Conservation (phyloP, 2,888 invertebrate genomes). For the Callyntrura sp. region DNA sequence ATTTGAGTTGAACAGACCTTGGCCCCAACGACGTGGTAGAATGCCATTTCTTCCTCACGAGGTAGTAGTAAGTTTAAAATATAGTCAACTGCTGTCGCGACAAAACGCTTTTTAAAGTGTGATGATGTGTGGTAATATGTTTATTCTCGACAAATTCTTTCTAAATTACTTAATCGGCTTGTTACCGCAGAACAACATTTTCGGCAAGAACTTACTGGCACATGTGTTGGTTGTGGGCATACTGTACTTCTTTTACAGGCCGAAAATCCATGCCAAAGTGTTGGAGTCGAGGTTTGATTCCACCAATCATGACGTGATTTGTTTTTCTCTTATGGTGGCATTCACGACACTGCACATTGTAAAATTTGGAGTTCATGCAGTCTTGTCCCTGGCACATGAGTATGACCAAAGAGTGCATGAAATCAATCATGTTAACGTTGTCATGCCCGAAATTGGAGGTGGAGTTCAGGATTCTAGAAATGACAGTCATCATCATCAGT, state of each 20-base stretch:
- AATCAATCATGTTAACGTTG: not conserved
- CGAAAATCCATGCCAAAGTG: conserved; percentile 16
- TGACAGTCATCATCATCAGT: not conserved
- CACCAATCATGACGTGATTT: conserved; percentile 53
- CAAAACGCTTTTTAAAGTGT: not conserved
- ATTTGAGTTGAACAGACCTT: conserved; percentile 67
- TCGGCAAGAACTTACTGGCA: conserved; percentile 56
- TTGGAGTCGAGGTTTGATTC: conserved; percentile 57
- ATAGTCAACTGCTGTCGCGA: not conserved
- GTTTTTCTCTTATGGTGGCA: conserved; percentile 52
- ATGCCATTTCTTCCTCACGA: conserved; percentile 59
- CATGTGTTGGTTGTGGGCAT: conserved; percentile 55
- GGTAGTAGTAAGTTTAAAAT: conserved; percentile 54
- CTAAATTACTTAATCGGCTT: not conserved
- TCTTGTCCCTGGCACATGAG: conserved; percentile 57
- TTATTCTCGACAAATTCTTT: not conserved
- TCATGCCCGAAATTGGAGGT: not conserved
- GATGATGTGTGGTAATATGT: not conserved
- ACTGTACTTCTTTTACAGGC: conserved; percentile 54
- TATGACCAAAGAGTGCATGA: conserved; percentile 41
- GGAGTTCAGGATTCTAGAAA: not conserved
- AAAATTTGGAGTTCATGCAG: conserved; percentile 55
- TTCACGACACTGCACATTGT: conserved; percentile 63
- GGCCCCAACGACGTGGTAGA: conserved; percentile 64
- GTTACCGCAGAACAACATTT: conserved; percentile 59